Evolutionary conservation across 2,797 vertebrate genomes (phyloP), one percentile per base, ranked within the genome.

Genomic region (Diglossa cyanea): DNA sequence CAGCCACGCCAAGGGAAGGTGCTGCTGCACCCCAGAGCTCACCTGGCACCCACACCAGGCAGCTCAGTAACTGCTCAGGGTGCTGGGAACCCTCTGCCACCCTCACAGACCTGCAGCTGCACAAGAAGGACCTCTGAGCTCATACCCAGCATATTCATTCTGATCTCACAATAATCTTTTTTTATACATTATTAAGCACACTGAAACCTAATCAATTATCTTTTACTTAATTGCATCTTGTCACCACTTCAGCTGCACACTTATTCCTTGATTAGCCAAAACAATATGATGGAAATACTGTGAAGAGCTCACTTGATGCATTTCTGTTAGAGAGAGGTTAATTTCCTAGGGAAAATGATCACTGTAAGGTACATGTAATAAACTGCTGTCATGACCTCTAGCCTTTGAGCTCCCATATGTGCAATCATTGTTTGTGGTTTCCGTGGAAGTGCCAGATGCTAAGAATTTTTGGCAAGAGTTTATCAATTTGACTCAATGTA

Each of bases 331-430:
- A 88, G 55, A 67, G 55, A 66, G 95, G 96, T 90, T 95, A 90
- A 96, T 88, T 88, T 94, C 81, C 66, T 88, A 88, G 61, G 85
- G 92, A 93, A 94, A 95, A 95, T 86, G 74, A 97, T 96, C 95
- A 95, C 95, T 96, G 93, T 88, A 96, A 94, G 96, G 94, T 93
- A 91, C 90, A 95, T 89, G 93, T 96, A 98, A 98, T 97, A 98
- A 98, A 96, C 96, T 95, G 96, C 95, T 92, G 90, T 87, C 94
- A 53, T 94, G 97, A 98, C 97, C 97, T 96, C 94, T 96, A 62
- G 89, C 93, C 96, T 95, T 82, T 54, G 33, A 81, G 75, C 66
- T 97, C 97, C 96, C 97, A 93, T 70, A 95, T 86, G 96, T 90
- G 68, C 96, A 96, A 97, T 96, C 94, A 92, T 40, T 80, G 78